Conservation (phyloP, 2,113 vertebrate genomes). For the Callaeas wilsoni region DNA sequence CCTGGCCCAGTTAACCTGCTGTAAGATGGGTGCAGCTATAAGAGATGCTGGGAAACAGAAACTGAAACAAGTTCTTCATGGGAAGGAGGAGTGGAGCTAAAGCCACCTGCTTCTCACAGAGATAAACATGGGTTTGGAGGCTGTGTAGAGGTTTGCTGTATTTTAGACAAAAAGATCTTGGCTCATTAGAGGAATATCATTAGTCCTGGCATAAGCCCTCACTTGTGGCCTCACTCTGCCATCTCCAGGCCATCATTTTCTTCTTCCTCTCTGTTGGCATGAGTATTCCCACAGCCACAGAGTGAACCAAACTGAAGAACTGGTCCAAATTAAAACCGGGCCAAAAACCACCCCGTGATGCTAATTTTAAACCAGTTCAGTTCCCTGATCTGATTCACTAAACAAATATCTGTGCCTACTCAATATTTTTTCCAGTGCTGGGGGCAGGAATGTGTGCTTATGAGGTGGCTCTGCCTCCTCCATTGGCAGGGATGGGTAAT, state of each 20-base stretch:
- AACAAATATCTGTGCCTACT: background rate
- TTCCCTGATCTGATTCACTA: background rate
- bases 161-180: background rate
- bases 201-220: background rate
- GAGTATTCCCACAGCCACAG: background rate
- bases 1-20: background rate
- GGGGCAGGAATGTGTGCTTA: background rate
- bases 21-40: background rate
- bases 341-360: background rate
- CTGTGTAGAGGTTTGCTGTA: background rate
- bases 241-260: background rate
- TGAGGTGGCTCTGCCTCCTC: background rate
- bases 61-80: background rate
- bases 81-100: background rate
- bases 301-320: background rate
- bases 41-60: background rate
- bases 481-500: background rate
- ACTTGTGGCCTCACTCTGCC: background rate
- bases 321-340: background rate
- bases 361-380: background rate
- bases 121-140: background rate
- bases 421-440: background rate
- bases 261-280: background rate
- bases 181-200: background rate
- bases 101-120: background rate